Evolutionary conservation across 2,113 vertebrate genomes (phyloP).

Genomic region (Megaptera novaeangliae): DNA sequence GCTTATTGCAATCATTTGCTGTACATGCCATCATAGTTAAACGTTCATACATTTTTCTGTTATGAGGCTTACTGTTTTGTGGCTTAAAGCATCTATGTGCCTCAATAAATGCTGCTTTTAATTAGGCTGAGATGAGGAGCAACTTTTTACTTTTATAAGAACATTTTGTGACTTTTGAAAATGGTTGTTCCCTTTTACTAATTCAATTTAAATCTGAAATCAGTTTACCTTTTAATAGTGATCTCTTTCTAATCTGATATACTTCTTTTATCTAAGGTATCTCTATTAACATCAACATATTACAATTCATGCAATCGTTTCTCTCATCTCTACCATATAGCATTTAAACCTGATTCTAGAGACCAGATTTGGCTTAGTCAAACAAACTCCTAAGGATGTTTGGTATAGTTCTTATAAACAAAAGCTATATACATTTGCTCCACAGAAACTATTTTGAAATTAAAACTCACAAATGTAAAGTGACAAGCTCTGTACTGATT

Average conservation of each 20-base stretch:
- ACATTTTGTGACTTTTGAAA: not conserved
- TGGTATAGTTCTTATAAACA: not conserved
- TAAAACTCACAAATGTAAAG: not conserved
- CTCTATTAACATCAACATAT: not conserved
- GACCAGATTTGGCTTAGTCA: not conserved
- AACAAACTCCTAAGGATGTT: not conserved
- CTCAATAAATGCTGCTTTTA: not conserved
- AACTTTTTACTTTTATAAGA: not conserved
- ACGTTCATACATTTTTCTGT: not conserved
- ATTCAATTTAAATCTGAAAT: not conserved
- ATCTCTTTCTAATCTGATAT: not conserved
- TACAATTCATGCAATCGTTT: not conserved
- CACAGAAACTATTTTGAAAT: not conserved
- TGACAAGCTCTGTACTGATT: not conserved
- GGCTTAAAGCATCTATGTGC: not conserved
- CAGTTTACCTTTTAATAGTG: not conserved
- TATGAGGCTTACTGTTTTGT: not conserved
- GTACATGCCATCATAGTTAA: accelerated
- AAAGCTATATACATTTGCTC: not conserved
- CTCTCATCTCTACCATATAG: not conserved
- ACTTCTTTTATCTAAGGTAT: not conserved
- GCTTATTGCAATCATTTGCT: not conserved
- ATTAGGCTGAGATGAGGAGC: not conserved
- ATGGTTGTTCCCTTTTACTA: not conserved
- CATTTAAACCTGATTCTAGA: not conserved